These are phyloP conservation scores for Helobdella robusta DNA, from an alignment of 2,888 invertebrate species.

Conservation along the genomic window DNA sequence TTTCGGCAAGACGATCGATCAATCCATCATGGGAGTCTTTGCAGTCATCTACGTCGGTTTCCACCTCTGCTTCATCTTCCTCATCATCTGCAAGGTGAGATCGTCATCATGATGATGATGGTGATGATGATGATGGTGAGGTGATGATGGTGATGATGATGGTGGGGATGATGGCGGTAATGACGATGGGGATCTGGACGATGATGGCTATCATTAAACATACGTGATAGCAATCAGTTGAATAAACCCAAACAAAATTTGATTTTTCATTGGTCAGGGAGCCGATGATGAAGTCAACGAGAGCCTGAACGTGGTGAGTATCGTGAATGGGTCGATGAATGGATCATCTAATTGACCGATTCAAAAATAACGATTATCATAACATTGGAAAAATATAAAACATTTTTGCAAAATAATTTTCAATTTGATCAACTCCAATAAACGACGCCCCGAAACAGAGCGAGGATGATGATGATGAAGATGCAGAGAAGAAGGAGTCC, in stretches of 20 bases:
- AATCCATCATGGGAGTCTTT: constrained; percentile 33
- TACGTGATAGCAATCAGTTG: no score
- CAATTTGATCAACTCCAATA: no score
- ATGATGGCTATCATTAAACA: no score
- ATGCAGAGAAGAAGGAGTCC: constrained; percentile 8
- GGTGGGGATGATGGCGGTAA: neutral
- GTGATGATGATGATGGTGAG: neutral
- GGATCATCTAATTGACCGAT: no score
- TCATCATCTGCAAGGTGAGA: constrained; percentile 39
- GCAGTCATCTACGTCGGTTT: constrained; percentile 35
- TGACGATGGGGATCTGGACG: no score
- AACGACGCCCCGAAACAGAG: no score
- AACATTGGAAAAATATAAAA: no score
- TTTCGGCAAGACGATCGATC: constrained; percentile 26
- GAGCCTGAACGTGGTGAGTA: constrained; percentile 9
- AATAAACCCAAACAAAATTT: neutral
- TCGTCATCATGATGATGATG: neutral
- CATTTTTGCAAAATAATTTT: no score
- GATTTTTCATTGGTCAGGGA: neutral
- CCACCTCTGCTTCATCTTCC: constrained; percentile 38
- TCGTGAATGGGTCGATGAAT: no score
- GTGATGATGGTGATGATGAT: neutral
- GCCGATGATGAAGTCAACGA: constrained; percentile 12
- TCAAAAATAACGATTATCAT: no score
- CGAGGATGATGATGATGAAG: constrained; percentile 8